A percentile compares a stretch with the other conserved stretches of the same genome.
phyloP scores from a whole-genome alignment of 2,888 invertebrate genomes.

The Proisotoma minuta region DNA sequence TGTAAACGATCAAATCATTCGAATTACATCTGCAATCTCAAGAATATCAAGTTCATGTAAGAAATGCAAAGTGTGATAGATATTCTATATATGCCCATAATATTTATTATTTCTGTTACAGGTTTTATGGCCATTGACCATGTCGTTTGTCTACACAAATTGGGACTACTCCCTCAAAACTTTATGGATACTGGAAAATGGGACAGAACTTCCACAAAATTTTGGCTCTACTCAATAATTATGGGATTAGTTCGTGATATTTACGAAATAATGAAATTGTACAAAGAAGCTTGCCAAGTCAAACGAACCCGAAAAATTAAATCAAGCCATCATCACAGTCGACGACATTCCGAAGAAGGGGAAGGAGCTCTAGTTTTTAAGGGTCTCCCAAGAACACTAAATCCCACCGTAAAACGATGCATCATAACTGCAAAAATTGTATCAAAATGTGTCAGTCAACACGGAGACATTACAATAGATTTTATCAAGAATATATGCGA shows the following conservation, averaged over 20 bases:
- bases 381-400: not conserved
- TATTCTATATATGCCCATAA: too few species aligned
- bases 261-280: slow-evolving; percentile 70
- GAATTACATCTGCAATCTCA: slow-evolving; percentile 69
- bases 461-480: slow-evolving; percentile 71
- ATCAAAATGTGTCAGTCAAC: slow-evolving; percentile 48
- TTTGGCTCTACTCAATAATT: slow-evolving; percentile 77
- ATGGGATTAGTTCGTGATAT: slow-evolving; percentile 75
- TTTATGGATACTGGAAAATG: slow-evolving; percentile 61
- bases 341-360: not conserved
- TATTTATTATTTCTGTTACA: slow-evolving; percentile 67
- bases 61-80: too few species aligned
- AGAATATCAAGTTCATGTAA: slow-evolving; percentile 73
- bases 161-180: slow-evolving; percentile 58
- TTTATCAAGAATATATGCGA: slow-evolving; percentile 81
- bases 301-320: not conserved
- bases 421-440: slow-evolving; percentile 23
- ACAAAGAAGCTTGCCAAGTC: slow-evolving; percentile 52
- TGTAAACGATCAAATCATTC: slow-evolving; percentile 69
- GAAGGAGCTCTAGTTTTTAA: not conserved
- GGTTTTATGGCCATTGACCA: slow-evolving; percentile 80
- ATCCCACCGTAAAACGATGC: slow-evolving; percentile 9
- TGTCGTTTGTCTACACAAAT: slow-evolving; percentile 75
- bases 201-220: slow-evolving; percentile 61
- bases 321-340: not conserved